A percentile compares a stretch with the other conserved stretches of the same genome.
These are phyloP conservation scores for Neomonachus schauinslandi DNA, from an alignment of 2,113 vertebrate species.

Conservation along the genomic window DNA sequence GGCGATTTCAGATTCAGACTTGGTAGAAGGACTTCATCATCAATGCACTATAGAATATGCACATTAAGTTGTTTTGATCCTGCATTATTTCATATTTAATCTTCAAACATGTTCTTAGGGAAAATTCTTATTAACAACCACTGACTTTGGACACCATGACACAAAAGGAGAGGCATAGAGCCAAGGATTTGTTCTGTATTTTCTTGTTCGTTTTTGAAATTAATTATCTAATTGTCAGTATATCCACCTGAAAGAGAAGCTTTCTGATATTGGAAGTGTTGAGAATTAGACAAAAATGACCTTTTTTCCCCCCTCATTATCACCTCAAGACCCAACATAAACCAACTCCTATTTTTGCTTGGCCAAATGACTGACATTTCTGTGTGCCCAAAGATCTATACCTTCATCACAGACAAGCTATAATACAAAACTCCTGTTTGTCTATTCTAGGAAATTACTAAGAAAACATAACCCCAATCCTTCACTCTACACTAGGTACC, in stretches of 20 bases:
- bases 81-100: background rate
- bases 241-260: background rate
- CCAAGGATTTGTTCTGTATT: background rate
- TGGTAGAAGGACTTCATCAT: background rate
- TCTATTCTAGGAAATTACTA: conserved; percentile 65
- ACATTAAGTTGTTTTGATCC: background rate
- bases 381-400: conserved; percentile 6
- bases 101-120: background rate
- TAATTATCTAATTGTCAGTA: background rate
- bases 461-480: conserved; percentile 69
- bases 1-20: background rate
- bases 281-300: background rate
- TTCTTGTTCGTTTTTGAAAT: background rate
- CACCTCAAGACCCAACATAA: conserved; percentile 13
- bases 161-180: background rate
- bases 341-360: conserved; percentile 9
- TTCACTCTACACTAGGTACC: conserved; percentile 68
- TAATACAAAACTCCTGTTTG: conserved; percentile 56
- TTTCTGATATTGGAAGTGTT: background rate
- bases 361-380: conserved; percentile 32
- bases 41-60: background rate
- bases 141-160: background rate
- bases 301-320: background rate
- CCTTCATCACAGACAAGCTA: background rate
- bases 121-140: background rate